Conservation (phyloP, 2,113 vertebrate species). For the Sisor rabdophorus region DNA sequence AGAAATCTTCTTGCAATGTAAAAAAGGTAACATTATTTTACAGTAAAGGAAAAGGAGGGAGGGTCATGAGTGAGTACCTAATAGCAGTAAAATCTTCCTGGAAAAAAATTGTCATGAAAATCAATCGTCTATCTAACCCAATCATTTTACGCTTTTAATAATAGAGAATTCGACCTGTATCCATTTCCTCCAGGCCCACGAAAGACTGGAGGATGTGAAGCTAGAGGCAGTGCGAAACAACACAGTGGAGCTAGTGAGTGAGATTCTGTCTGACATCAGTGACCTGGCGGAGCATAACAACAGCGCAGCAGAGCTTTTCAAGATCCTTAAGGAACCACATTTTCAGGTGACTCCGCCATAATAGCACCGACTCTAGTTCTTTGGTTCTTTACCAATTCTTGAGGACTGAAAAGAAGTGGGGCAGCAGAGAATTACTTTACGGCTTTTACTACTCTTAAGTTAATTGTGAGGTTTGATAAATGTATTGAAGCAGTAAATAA, state of each 20-base stretch:
- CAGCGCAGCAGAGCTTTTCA: slow-evolving; percentile 79
- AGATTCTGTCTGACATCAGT: slow-evolving; percentile 90
- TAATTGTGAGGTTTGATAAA: not conserved
- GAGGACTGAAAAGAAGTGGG: not conserved
- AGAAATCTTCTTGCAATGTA: no score
- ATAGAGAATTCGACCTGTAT: not conserved
- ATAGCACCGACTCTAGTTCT: not conserved
- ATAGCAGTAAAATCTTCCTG: no score
- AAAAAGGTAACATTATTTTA: no score
- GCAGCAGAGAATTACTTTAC: not conserved
- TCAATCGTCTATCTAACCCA: not conserved
- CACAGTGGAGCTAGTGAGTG: slow-evolving; percentile 87
- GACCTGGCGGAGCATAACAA: slow-evolving; percentile 76
- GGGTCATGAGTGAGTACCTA: no score
- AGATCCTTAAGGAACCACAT: slow-evolving; percentile 90
- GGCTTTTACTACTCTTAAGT: not conserved
- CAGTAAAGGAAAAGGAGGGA: no score
- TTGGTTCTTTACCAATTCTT: not conserved
- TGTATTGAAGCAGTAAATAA: not conserved
- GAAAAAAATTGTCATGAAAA: not conserved
- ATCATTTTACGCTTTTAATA: no score
- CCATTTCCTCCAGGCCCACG: slow-evolving; percentile 79
- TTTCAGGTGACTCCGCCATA: slow-evolving; percentile 77
- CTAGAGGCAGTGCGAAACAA: slow-evolving; percentile 90
- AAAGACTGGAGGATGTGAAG: slow-evolving; percentile 89